Evolutionary conservation across 1,140 invertebrate species (phyloP).

Genomic region (Nylanderia fulva): DNA sequence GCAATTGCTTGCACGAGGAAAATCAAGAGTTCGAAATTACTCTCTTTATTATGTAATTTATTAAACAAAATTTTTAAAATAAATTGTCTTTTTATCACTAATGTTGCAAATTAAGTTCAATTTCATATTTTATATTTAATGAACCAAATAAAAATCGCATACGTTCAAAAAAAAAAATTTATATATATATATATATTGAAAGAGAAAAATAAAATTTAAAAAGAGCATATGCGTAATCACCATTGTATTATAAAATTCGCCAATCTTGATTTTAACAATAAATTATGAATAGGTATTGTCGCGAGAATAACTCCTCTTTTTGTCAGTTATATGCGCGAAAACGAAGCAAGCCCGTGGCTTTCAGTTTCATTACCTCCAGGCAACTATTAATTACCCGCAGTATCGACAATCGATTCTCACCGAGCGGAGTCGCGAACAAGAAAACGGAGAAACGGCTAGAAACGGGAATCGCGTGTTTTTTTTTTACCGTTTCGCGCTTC

Average conservation of each 20-base stretch:
- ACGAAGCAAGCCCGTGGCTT: background rate
- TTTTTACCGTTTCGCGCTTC: slow-evolving; percentile 29
- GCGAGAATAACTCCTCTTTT: background rate
- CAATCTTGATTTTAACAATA: background rate
- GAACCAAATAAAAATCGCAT: background rate
- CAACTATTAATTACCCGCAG: slow-evolving; percentile 33
- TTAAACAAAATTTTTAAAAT: background rate
- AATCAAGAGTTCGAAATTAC: background rate
- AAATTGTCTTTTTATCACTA: background rate
- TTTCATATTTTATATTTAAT: background rate
- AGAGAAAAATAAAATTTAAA: background rate
- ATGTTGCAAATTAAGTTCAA: background rate
- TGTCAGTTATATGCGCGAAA: slow-evolving; percentile 12
- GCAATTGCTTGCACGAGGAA: background rate
- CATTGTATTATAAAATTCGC: background rate
- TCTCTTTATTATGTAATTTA: background rate
- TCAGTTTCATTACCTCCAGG: slow-evolving; percentile 39
- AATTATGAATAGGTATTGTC: slow-evolving; percentile 30
- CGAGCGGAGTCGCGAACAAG: slow-evolving; percentile 16
- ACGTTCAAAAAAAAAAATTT: no score
- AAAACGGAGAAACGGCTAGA: slow-evolving; percentile 27
- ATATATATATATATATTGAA: background rate
- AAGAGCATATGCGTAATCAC: no score
- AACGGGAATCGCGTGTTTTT: slow-evolving; percentile 14
- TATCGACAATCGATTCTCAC: slow-evolving; percentile 52